phyloP scores from a whole-genome alignment of 37 sponge, comb jelly and placozoan species.

The Aplysina aerophoba region DNA sequence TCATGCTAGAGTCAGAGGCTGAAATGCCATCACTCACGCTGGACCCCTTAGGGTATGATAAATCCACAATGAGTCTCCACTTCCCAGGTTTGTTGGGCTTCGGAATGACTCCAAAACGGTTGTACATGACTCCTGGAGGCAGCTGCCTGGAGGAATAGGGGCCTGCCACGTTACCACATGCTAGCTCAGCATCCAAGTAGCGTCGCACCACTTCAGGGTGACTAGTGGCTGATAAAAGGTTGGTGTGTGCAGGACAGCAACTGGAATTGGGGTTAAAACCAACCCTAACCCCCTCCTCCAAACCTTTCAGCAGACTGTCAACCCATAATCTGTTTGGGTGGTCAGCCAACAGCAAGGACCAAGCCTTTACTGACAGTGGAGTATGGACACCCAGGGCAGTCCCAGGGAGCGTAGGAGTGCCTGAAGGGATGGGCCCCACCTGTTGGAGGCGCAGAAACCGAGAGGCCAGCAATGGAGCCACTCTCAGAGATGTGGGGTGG shows the following conservation, averaged over 20 bases:
- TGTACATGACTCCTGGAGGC: conserved; percentile 5
- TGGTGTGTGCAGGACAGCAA: too few species aligned
- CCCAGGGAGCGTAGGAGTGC: not conserved
- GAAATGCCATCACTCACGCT: conserved; percentile 47
- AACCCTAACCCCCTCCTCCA: too few species aligned
- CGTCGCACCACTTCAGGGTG: too few species aligned
- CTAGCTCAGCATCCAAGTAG: too few species aligned
- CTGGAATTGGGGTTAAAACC: too few species aligned
- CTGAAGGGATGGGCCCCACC: not conserved
- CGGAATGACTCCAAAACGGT: conserved; percentile 40
- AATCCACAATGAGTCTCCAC: conserved; percentile 49
- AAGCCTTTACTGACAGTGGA: not conserved
- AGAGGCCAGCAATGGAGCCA: conserved; percentile 2
- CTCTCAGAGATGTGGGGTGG: not conserved
- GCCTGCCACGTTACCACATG: too few species aligned
- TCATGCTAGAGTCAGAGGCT: not conserved
- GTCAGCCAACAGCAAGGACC: not conserved
- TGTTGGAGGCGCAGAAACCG: not conserved
- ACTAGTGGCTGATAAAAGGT: too few species aligned
- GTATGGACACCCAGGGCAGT: not conserved
- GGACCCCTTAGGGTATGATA: conserved; percentile 38
- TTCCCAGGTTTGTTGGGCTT: conserved; percentile 42
- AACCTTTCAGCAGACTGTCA: too few species aligned
- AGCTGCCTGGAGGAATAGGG: too few species aligned
- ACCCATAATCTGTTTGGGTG: not conserved